Base-by-base conservation (phyloP, 2,113 vertebrate genomes). In the Sorex araneus region DNA sequence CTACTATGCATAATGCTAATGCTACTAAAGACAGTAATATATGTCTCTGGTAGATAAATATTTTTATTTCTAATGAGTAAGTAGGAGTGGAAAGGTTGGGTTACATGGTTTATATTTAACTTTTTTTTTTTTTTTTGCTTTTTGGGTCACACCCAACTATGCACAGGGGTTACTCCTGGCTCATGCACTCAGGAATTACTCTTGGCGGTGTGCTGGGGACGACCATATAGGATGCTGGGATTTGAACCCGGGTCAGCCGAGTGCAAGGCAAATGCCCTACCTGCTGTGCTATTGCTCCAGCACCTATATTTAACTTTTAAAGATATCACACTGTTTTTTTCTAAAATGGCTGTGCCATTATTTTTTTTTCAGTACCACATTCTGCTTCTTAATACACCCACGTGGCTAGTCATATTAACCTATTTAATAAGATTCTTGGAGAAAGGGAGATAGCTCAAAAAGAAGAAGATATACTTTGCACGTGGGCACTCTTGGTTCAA, bases 61-160 rank as follows among this genome's bases (percentile, higher is more conserved):
- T 67, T 92, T 91, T 84, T 85, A 87, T 87, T 89, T 84, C 36
- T 77, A 74, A 78, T 27, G 86, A 71, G 91, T 43, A 64, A 16
- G 54, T 70, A 79, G 36, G 66, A 83, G 32, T 50, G 69, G 73
- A 93, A 90, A 32, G 71, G 63, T 9, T 34, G 16, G 30, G 27
- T 74, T 81, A 74, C 21, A 32, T 21, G 76, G 9, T 87, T 40
- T 78, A 81, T 28, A 4, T 87, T 67, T 87, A 63, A 82, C 74
- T 83, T 90, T 82, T 77, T 79, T 40, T 40, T 40, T 40, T 4
- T 40, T 40, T 79, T 40, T 40, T 40, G 3, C 3, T 40, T 40
- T 40, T 40, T 40, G 40, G 40, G 40, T 40, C 40, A 40, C 7
- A 40, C 40, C 40, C 40, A 40, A 7, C 40, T 3, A 40, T 40